Conservation (phyloP, 1,140 invertebrate genomes). For the Cydia strobilella region DNA sequence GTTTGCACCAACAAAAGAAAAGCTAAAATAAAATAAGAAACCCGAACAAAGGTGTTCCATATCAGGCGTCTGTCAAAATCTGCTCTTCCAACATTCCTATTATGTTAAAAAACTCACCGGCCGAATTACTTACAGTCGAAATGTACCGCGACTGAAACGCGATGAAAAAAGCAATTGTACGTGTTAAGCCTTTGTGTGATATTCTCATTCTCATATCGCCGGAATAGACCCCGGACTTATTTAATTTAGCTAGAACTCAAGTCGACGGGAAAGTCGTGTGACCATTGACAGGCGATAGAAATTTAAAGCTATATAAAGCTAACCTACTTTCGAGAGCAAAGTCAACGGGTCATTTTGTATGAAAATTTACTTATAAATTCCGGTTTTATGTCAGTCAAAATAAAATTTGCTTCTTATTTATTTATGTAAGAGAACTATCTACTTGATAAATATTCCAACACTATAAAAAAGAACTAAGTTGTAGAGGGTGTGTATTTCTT, state of each 20-base stretch:
- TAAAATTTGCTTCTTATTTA: too few species aligned
- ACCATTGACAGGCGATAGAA: not conserved
- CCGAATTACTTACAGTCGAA: not conserved
- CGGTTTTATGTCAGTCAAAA: too few species aligned
- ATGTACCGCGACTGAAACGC: not conserved
- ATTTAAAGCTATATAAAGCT: not conserved
- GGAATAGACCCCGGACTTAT: not conserved
- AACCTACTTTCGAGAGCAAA: too few species aligned
- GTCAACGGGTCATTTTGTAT: too few species aligned
- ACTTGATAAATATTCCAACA: too few species aligned
- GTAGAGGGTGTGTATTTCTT: too few species aligned
- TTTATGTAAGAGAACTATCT: too few species aligned
- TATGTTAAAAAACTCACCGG: not conserved
- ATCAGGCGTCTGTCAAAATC: not conserved
- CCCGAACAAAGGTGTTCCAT: not conserved
- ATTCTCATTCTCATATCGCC: constrained; percentile 14
- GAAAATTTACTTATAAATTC: too few species aligned
- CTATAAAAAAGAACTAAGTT: too few species aligned
- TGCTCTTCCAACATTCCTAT: not conserved
- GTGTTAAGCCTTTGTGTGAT: not conserved
- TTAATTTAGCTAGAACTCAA: constrained; percentile 5
- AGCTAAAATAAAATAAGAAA: constrained; percentile 6
- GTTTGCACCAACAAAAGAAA: not conserved
- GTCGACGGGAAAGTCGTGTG: not conserved
- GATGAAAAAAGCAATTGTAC: constrained; percentile 15